Percentiles rank a stretch among this genome's conserved stretches.
Conservation (phyloP, 2,888 invertebrate genomes). For the Pandemis corylana region DNA sequence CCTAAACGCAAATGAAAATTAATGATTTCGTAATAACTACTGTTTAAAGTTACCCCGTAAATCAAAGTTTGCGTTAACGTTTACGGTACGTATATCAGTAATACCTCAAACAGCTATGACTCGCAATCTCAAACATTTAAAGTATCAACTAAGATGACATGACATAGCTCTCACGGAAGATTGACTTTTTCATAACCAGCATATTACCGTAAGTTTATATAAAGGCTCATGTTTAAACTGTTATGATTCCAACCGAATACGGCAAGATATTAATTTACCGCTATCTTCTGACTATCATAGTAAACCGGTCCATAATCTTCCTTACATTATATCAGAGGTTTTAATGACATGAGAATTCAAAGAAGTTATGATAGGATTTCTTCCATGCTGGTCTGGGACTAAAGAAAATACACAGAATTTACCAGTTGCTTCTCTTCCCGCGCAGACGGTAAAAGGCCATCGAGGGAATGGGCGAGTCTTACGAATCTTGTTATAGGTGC, state of each 20-base stretch:
- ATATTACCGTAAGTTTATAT: background rate
- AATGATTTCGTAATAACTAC: background rate
- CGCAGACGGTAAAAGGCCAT: no score
- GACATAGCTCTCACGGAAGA: constrained; percentile 2
- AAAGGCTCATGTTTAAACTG: background rate
- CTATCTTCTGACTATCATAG: background rate
- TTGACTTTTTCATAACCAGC: background rate
- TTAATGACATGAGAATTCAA: background rate
- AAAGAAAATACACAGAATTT: no score
- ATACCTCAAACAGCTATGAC: no score
- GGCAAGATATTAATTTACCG: constrained; percentile 8
- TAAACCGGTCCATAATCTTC: background rate
- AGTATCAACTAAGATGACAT: background rate
- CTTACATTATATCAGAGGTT: background rate
- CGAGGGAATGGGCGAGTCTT: no score
- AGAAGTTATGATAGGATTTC: background rate
- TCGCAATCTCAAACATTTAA: no score
- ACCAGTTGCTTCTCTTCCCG: no score
- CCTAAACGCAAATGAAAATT: no score
- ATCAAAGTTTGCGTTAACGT: no score
- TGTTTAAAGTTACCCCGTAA: no score
- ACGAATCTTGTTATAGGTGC: no score
- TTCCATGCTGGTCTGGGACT: no score
- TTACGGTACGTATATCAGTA: no score
- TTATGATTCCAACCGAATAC: constrained; percentile 4